Conservation (phyloP, 53 echinoderm and acorn worm genomes). For the Temnopleurus reevesii region DNA sequence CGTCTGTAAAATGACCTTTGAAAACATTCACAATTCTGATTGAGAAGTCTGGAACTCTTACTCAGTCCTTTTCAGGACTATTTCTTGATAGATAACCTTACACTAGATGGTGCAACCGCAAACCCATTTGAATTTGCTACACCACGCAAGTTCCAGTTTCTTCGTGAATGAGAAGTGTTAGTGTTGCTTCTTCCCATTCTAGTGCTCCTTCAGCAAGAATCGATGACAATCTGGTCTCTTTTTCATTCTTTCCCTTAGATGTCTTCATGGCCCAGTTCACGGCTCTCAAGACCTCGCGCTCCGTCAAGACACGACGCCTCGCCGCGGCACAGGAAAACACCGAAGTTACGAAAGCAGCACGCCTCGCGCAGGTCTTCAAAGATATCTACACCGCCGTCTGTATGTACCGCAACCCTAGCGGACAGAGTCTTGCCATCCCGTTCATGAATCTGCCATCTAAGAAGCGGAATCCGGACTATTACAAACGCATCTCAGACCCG, state of each 20-base stretch:
- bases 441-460: conserved; percentile 98
- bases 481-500: conserved; percentile 82
- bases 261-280: conserved; percentile 99
- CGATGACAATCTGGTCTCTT: no score
- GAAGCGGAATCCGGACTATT: conserved; percentile 96
- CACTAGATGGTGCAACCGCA: no score
- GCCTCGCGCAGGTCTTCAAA: conserved; percentile 97
- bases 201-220: no score
- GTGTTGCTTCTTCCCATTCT: no score
- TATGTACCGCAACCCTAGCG: conserved; percentile 77
- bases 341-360: conserved; percentile 87
- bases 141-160: no score
- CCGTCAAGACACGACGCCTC: conserved; percentile 92
- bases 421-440: conserved; percentile 94
- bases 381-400: conserved; percentile 97
- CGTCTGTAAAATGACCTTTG: no score
- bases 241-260: conserved; percentile 59
- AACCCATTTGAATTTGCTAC: no score
- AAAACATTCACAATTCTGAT: no score
- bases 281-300: conserved; percentile 93
- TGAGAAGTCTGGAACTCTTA: no score
- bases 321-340: conserved; percentile 97
- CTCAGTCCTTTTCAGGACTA: no score
- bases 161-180: no score
- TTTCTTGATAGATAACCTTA: no score